phyloP scores from a whole-genome alignment of 2,888 invertebrate species.

The Pelosia muscerda region DNA sequence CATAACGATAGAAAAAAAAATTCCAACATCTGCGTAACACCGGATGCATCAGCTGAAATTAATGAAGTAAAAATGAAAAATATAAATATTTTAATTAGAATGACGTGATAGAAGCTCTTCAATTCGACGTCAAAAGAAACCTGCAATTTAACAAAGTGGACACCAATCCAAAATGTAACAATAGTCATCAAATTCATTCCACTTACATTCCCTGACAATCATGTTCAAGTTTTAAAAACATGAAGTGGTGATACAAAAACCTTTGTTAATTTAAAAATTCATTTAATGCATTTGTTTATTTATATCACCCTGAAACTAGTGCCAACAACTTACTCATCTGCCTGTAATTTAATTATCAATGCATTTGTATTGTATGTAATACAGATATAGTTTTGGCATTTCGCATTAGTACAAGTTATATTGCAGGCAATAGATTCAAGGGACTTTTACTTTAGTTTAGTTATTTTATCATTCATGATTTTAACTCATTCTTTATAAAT shows the following conservation, averaged over 20 bases:
- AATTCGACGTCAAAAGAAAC: constrained; percentile 80
- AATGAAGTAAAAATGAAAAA: constrained; percentile 72
- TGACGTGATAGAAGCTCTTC: constrained; percentile 84
- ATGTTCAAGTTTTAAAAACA: constrained; percentile 76
- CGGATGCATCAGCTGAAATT: constrained; percentile 83
- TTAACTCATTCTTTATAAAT: constrained; percentile 75
- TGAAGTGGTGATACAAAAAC: constrained; percentile 84
- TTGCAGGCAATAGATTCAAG: constrained; percentile 64
- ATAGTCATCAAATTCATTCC: constrained; percentile 83
- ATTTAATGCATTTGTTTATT: constrained; percentile 77
- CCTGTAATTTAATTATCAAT: constrained; percentile 36
- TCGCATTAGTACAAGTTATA: not conserved
- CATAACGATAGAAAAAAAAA: constrained; percentile 62
- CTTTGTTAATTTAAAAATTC: constrained; percentile 78
- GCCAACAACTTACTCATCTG: constrained; percentile 46
- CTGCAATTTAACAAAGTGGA: constrained; percentile 77
- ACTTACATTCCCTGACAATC: constrained; percentile 83
- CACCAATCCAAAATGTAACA: constrained; percentile 69
- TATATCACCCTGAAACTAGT: constrained; percentile 68
- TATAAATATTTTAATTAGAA: constrained; percentile 67
- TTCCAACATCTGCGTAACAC: constrained; percentile 82
- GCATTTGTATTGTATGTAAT: not conserved
- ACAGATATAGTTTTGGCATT: not conserved
- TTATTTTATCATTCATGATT: constrained; percentile 73
- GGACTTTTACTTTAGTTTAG: constrained; percentile 66